phyloP scores from a whole-genome alignment of 1,140 invertebrate genomes.

The Epicauta chinensis region DNA sequence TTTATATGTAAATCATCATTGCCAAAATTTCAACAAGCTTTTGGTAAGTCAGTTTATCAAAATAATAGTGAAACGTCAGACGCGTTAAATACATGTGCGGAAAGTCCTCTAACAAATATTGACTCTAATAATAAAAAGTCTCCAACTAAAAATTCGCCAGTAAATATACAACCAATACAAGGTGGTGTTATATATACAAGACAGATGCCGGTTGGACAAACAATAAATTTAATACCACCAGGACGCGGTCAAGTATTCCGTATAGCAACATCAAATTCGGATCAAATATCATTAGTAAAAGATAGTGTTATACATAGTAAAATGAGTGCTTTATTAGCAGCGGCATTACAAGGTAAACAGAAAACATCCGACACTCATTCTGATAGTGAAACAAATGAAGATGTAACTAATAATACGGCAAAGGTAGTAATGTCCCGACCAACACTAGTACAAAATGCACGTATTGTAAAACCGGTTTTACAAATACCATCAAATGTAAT shows the following conservation, averaged over 20 bases:
- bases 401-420: slow-evolving; percentile 22
- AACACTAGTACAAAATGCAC: slow-evolving; percentile 44
- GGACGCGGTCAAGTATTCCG: slow-evolving; percentile 39
- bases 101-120: slow-evolving; percentile 23
- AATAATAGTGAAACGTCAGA: slow-evolving; percentile 20
- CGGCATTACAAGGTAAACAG: slow-evolving; percentile 39
- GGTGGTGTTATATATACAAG: slow-evolving; percentile 56
- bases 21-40: slow-evolving; percentile 74
- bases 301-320: slow-evolving; percentile 43
- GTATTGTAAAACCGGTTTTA: slow-evolving; percentile 50
- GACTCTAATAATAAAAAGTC: slow-evolving; percentile 22
- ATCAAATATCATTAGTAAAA: slow-evolving; percentile 41
- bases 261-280: slow-evolving; percentile 38
- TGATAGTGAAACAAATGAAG: slow-evolving; percentile 38
- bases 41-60: slow-evolving; percentile 59
- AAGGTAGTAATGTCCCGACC: slow-evolving; percentile 25
- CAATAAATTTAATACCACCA: slow-evolving; percentile 52
- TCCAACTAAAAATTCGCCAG: slow-evolving; percentile 28
- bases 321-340: slow-evolving; percentile 44
- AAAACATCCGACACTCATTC: slow-evolving; percentile 22
- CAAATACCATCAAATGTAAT: slow-evolving; percentile 54
- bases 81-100: slow-evolving; percentile 32
- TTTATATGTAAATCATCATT: slow-evolving; percentile 54
- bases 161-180: slow-evolving; percentile 49
- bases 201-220: slow-evolving; percentile 54